A percentile compares a stretch with the other conserved stretches of the same genome.
These are phyloP conservation scores for Rotaria sp. DNA, from an alignment of 2,888 invertebrate species.

Conservation along the genomic window DNA sequence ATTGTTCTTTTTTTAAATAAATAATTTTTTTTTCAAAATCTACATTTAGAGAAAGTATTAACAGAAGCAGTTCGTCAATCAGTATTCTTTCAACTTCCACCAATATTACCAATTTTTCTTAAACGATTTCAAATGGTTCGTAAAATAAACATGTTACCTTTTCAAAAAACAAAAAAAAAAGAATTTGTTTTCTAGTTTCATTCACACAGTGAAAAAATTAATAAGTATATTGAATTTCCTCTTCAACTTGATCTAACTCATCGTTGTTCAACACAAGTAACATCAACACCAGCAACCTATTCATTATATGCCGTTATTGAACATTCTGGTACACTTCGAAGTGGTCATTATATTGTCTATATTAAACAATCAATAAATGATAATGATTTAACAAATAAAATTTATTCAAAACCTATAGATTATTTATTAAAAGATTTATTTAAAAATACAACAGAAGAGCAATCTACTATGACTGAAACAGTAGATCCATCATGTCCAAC, in stretches of 20 bases:
- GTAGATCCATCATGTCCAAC: background rate
- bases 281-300: background rate
- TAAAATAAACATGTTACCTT: background rate
- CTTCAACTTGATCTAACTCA: slow-evolving; percentile 2
- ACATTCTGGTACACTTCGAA: slow-evolving; percentile 14
- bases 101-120: background rate
- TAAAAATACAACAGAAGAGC: background rate
- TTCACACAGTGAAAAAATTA: slow-evolving; percentile 14
- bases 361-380: background rate
- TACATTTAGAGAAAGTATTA: background rate
- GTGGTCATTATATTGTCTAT: slow-evolving; percentile 15
- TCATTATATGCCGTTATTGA: slow-evolving; percentile 16
- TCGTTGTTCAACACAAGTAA: background rate
- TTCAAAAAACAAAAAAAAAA: background rate
- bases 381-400: background rate
- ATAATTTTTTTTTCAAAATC: background rate
- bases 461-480: background rate
- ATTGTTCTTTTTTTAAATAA: no score
- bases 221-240: background rate
- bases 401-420: background rate
- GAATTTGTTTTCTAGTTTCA: background rate
- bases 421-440: background rate
- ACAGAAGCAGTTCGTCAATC: slow-evolving; percentile 22
- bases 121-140: slow-evolving; percentile 16
- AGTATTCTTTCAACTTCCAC: slow-evolving; percentile 12